Evolutionary conservation across 2,888 invertebrate genomes (phyloP), one percentile per base, ranked within the genome.

Genomic region (Dryobotodes eremita): DNA sequence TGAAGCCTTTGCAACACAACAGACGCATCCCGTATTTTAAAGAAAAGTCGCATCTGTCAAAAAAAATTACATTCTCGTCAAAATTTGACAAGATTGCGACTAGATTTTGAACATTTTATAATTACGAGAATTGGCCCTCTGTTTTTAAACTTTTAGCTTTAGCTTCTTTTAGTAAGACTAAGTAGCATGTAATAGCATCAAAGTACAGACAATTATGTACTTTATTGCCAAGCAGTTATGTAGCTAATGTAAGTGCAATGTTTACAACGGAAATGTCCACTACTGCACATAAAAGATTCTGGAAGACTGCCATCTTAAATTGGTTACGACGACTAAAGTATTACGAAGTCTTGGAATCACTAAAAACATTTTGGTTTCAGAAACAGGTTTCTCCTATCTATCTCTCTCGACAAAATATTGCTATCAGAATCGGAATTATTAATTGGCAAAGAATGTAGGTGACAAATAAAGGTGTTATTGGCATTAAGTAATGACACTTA

Each of bases 251-350:
- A 55, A 48, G 23, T 72, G 53, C 62, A 36, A 20, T 48, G 46
- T 66, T 66, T n/a, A 46, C 31, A 75, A 50, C 13, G 31, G 26
- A 75, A 66, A 72, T 65, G 59, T 59, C 11, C 46, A 36, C 17
- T 26, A 23, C 20, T 23, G 36, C 4, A 50, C 15, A 72, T 8
- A 11, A 15, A 59, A 53, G 4, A 7, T 61, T 1, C 53, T 82
- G 83, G 83, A 82, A 53, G 8, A 48, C 59, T 46, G 65, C 59
- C 53, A 76, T 64, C 0, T 57, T 15, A 46, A 53, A 64, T 69
- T 31, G 17, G 17, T 59, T 57, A 65, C 55, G 55, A 80, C 23
- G 48, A 15, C 17, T 55, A 17, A 79, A 71, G 46, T 62, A 77
- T 20, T 77, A 15, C 6, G 42, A 26, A 61, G 15, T 31, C 11